Evolutionary conservation across 2,888 invertebrate genomes (phyloP).

Genomic region (Drosophila robusta): DNA sequence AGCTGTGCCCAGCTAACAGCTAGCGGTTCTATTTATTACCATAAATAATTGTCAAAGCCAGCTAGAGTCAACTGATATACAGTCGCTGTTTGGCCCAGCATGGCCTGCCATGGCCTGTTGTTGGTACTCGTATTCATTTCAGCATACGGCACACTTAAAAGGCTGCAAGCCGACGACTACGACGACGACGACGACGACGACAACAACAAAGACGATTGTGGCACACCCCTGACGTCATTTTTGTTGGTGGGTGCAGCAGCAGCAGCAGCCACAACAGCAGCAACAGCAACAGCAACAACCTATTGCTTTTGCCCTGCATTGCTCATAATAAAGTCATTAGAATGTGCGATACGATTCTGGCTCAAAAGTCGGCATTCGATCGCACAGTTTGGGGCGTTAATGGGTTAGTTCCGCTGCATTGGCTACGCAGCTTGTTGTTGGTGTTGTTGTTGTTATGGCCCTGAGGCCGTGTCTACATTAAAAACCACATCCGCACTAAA

Average conservation of each 20-base stretch:
- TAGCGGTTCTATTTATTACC: conserved; percentile 78
- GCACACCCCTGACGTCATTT: conserved; percentile 75
- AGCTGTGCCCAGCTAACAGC: conserved; percentile 46
- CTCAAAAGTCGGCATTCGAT: conserved; percentile 39
- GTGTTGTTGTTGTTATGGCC: conserved; percentile 11
- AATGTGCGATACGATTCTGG: conserved; percentile 65
- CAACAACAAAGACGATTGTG: conserved; percentile 48
- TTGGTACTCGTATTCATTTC: conserved; percentile 72
- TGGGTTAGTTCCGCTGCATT: conserved; percentile 77
- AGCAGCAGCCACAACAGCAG: conserved; percentile 25
- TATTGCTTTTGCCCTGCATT: conserved; percentile 68
- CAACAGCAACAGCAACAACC: conserved; percentile 22
- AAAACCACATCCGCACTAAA: conserved; percentile 65
- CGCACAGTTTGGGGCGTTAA: conserved; percentile 66
- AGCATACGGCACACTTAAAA: conserved; percentile 76
- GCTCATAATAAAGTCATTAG: conserved; percentile 79
- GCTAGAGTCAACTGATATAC: conserved; percentile 73
- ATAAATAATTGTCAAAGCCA: conserved; percentile 79
- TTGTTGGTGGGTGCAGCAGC: conserved; percentile 68
- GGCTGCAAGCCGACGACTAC: conserved; percentile 63
- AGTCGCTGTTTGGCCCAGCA: conserved; percentile 59
- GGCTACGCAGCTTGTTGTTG: conserved; percentile 48
- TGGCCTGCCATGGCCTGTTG: conserved; percentile 46
- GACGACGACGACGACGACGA: conserved; percentile 4
- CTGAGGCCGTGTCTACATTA: conserved; percentile 5